phyloP scores from a whole-genome alignment of 2,888 invertebrate species.

The Actias luna region DNA sequence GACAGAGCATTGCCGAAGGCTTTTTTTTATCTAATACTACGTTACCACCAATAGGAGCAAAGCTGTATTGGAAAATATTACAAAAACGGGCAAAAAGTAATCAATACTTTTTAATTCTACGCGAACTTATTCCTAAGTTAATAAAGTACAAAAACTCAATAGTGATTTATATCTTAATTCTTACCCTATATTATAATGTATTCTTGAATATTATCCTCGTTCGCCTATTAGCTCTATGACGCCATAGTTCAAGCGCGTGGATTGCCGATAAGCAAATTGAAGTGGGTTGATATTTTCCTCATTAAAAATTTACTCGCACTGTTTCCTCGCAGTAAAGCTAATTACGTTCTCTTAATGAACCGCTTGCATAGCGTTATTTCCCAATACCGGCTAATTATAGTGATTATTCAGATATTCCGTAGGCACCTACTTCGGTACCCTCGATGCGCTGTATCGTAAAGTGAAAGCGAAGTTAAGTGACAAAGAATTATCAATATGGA shows the following conservation, averaged over 20 bases:
- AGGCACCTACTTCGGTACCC: neutral
- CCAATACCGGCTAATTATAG: conserved; percentile 10
- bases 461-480: neutral
- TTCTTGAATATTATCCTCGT: neutral
- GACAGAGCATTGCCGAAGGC: no score
- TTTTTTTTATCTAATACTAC: no score
- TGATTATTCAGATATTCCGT: conserved; percentile 6
- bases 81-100: no score
- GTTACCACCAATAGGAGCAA: no score
- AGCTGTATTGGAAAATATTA: no score
- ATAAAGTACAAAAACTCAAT: no score
- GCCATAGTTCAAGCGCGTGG: neutral
- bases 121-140: no score
- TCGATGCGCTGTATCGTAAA: neutral
- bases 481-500: neutral
- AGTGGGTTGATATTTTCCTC: neutral
- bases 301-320: conserved; percentile 8
- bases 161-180: no score
- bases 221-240: neutral
- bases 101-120: no score
- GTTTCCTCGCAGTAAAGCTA: conserved; percentile 1
- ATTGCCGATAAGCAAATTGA: neutral
- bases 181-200: neutral
- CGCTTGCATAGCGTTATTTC: conserved; percentile 7
- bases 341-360: conserved; percentile 15